Percentiles rank a stretch among this genome's conserved stretches.
These are phyloP conservation scores for Heliconius charithonia DNA, from an alignment of 2,888 invertebrate genomes.

Conservation along the genomic window DNA sequence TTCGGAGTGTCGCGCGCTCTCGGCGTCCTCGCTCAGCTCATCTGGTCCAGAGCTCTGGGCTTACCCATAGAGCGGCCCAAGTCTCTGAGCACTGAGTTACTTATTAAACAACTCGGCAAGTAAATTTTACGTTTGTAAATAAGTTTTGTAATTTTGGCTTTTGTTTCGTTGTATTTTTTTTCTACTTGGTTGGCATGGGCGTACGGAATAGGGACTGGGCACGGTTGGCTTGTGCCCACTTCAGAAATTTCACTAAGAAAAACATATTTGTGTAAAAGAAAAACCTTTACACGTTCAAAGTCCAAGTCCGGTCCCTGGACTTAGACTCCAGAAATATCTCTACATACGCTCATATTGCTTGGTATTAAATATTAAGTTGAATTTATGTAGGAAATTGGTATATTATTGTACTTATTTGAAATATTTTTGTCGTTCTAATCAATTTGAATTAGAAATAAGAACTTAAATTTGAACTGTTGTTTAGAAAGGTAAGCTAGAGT, in stretches of 20 bases:
- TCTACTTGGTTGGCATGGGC: neutral
- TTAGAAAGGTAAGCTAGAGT: neutral
- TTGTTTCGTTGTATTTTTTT: conserved; percentile 1
- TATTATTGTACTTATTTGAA: conserved; percentile 11
- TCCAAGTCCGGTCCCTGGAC: no score
- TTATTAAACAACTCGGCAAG: conserved; percentile 76
- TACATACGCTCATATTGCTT: no score
- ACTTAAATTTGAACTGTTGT: neutral
- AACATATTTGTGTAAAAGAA: no score
- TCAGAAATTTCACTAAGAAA: no score
- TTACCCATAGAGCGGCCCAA: conserved; percentile 94
- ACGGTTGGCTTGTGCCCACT: no score
- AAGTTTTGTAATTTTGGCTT: conserved; percentile 9
- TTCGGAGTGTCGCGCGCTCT: conserved; percentile 96
- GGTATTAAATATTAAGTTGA: neutral
- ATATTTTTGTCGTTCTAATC: neutral
- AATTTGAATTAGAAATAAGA: neutral
- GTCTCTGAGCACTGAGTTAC: conserved; percentile 89
- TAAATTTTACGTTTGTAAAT: conserved; percentile 53
- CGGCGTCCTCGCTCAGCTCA: conserved; percentile 91
- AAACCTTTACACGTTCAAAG: no score
- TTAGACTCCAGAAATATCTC: no score
- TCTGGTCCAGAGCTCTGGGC: conserved; percentile 94
- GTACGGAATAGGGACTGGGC: no score
- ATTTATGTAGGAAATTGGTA: neutral